Evolutionary conservation across 2,113 vertebrate genomes (phyloP).

Genomic region (Anthoscopus minutus): DNA sequence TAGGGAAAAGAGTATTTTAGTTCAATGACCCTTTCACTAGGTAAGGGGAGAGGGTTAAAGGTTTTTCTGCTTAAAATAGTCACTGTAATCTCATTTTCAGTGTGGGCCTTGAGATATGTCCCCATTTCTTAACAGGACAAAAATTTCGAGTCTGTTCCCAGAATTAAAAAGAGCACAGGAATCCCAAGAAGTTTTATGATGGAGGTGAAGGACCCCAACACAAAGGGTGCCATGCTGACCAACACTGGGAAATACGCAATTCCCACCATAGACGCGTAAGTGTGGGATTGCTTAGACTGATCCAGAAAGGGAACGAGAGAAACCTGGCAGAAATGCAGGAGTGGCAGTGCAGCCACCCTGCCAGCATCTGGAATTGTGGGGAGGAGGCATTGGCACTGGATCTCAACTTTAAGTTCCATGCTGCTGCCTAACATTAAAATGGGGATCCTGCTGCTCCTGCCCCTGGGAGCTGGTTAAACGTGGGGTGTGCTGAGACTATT

Average conservation of each 20-base stretch:
- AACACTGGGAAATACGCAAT: slow-evolving; percentile 93
- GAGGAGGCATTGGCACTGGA: fast-evolving
- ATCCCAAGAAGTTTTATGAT: slow-evolving; percentile 97
- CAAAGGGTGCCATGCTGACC: slow-evolving; percentile 95
- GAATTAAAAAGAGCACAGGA: slow-evolving; percentile 95
- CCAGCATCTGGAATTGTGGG: not conserved
- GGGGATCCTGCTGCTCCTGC: fast-evolving
- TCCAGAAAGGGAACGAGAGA: not conserved
- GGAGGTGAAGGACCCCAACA: slow-evolving; percentile 92
- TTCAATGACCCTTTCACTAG: fast-evolving
- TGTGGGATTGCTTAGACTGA: not conserved
- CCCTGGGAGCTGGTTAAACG: not conserved
- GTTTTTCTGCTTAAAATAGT: not conserved
- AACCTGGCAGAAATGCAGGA: fast-evolving
- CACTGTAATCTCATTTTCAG: not conserved
- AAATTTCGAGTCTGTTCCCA: slow-evolving; percentile 83
- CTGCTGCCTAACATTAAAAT: not conserved
- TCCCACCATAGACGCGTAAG: slow-evolving; percentile 95
- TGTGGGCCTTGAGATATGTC: not conserved
- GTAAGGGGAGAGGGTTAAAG: not conserved
- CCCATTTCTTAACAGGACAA: slow-evolving; percentile 79
- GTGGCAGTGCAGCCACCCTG: not conserved
- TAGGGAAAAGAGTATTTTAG: not conserved
- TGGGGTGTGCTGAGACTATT: not conserved
- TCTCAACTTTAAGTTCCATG: not conserved